Evolutionary conservation across 64 coral and sea anemone species (phyloP).

Genomic region (Actinia equina): DNA sequence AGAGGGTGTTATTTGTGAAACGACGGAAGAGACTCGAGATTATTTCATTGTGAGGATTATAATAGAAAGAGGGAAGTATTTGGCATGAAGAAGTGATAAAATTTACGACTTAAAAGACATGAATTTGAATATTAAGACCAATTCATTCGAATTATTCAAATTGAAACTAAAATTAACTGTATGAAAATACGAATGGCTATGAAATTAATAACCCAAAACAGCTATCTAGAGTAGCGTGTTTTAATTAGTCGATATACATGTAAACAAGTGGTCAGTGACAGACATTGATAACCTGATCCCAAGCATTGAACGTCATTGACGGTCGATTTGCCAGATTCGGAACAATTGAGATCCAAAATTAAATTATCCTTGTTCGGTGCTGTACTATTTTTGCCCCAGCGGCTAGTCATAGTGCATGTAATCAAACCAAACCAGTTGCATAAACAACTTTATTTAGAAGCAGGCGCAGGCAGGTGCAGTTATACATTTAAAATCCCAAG

Average conservation of each 20-base stretch:
- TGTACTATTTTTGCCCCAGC: no score
- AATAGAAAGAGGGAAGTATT: not conserved
- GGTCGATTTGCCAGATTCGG: no score
- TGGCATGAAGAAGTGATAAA: conserved; percentile 3
- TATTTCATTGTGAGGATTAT: not conserved
- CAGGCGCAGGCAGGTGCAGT: not conserved
- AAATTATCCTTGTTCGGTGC: no score
- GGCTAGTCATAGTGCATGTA: not conserved
- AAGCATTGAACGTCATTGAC: no score
- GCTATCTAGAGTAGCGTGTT: not conserved
- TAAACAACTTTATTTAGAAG: no score
- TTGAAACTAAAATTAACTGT: not conserved
- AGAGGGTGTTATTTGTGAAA: not conserved
- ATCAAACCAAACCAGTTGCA: not conserved
- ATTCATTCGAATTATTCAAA: not conserved
- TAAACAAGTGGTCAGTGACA: not conserved
- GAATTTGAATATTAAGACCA: not conserved
- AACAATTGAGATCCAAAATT: no score
- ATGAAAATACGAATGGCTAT: not conserved
- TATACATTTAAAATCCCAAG: not conserved
- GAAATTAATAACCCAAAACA: not conserved
- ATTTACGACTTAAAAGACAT: not conserved
- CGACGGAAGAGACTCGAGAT: not conserved
- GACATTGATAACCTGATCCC: no score
- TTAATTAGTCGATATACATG: not conserved